phyloP scores from a whole-genome alignment of 2,113 vertebrate genomes.

The Xyliphius kryptos region DNA sequence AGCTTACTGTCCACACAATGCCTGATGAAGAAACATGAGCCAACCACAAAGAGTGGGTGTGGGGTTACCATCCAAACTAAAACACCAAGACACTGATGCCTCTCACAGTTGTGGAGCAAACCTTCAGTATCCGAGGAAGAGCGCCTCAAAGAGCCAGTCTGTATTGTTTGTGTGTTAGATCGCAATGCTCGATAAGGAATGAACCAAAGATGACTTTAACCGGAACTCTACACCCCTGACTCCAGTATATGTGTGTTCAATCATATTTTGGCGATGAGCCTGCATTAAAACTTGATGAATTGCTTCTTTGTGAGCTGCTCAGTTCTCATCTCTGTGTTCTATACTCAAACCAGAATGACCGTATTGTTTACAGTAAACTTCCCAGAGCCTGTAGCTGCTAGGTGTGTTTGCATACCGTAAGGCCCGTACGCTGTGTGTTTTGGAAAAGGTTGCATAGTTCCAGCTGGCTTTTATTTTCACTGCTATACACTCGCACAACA shows the following conservation, averaged over 20 bases:
- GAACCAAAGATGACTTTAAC: no score
- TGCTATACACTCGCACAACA: neutral
- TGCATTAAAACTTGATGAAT: no score
- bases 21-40: conserved; percentile 35
- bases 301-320: neutral
- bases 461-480: conserved; percentile 10
- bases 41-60: conserved; percentile 17
- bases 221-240: no score
- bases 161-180: no score
- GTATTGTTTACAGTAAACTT: conserved; percentile 26
- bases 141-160: no score
- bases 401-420: conserved; percentile 2
- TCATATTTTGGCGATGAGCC: no score
- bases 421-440: neutral
- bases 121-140: no score
- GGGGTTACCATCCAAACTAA: conserved; percentile 24
- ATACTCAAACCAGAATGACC: no score
- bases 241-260: no score
- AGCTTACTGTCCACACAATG: conserved; percentile 15
- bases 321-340: conserved; percentile 14
- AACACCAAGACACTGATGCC: neutral
- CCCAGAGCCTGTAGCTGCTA: neutral
- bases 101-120: neutral
- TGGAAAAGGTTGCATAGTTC: neutral
- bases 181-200: no score